Evolutionary conservation across 2,113 vertebrate species (phyloP), one percentile per base, ranked within the genome.

Genomic region (Mesembrinibis cayennensis): DNA sequence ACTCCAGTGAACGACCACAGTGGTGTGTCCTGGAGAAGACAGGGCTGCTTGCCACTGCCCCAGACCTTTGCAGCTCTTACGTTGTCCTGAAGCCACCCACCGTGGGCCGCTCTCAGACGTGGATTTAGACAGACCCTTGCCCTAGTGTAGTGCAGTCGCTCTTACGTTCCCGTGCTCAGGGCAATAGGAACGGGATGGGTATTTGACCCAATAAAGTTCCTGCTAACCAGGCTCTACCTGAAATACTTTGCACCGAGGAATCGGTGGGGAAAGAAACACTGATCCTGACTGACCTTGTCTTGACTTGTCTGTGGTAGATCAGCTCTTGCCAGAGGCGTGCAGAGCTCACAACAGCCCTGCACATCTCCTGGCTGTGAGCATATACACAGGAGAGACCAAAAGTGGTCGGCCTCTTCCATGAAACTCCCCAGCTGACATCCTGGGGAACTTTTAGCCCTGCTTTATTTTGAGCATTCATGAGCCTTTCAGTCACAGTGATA

Each of bases 41-140:
- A 52, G 36, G 36, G n/a, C 71, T 87, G 26, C 55, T 82, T 42
- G 56, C 18, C 34, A 14, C 44, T 67, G 32, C 6, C 49, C 40
- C 32, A 45, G 32, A 49, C 16, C 44, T 63, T 34, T 16, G 47
- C n/a, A 67, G 42, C 2, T 30, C 27, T 44, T 18, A 11, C 0
- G 0, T 8, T 44, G 44, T 34, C 49, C 80, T 81, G 61, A 55
- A 79, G 27, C 19, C 65, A 44, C 50, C 9, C 26, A 27, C 22
- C 0, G 1, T 25, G 71, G 16, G 29, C 34, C 9, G 0, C 32
- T 47, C 3, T 34, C n/a, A 55, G 69, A 5, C 13, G 2, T 12
- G 45, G 61, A 8, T 38, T 55, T 58, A n/a, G 52, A n/a, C 12
- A 47, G 56, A 45, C 4, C 38, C 80, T 62, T 23, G 26, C 36